Percentiles rank a stretch among this genome's conserved stretches.
These are phyloP conservation scores for Dolichallabes microphthalmus DNA, from an alignment of 2,113 vertebrate species.

Conservation along the genomic window DNA sequence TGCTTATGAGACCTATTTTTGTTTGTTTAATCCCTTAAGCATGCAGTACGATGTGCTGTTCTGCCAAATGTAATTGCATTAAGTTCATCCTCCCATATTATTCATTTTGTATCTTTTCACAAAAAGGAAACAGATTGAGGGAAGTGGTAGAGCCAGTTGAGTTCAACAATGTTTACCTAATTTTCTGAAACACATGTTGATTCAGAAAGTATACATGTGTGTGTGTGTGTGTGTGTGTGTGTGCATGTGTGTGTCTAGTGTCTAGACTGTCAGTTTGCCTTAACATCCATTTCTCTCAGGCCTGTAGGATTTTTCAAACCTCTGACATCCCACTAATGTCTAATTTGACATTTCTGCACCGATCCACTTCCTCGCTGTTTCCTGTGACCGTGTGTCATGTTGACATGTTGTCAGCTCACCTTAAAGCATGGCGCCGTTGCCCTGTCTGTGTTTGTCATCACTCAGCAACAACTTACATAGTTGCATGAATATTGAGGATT, in stretches of 20 bases:
- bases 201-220: background rate
- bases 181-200: background rate
- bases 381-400: background rate
- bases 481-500: background rate
- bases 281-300: background rate
- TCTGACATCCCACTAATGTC: background rate
- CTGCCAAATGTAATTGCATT: conserved; percentile 12
- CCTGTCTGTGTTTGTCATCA: background rate
- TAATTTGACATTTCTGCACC: background rate
- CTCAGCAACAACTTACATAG: background rate
- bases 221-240: background rate
- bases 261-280: background rate
- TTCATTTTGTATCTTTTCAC: conserved; percentile 5
- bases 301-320: background rate
- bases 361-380: background rate
- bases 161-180: background rate
- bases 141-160: background rate
- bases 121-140: background rate
- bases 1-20: conserved; percentile 11
- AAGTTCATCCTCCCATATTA: conserved; percentile 34
- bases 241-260: background rate
- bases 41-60: conserved; percentile 45
- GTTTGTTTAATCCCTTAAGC: conserved; percentile 29
- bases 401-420: background rate
- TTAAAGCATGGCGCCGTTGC: background rate